Evolutionary conservation across 2,888 invertebrate genomes (phyloP).

Genomic region (Glaucopsyche alexis): DNA sequence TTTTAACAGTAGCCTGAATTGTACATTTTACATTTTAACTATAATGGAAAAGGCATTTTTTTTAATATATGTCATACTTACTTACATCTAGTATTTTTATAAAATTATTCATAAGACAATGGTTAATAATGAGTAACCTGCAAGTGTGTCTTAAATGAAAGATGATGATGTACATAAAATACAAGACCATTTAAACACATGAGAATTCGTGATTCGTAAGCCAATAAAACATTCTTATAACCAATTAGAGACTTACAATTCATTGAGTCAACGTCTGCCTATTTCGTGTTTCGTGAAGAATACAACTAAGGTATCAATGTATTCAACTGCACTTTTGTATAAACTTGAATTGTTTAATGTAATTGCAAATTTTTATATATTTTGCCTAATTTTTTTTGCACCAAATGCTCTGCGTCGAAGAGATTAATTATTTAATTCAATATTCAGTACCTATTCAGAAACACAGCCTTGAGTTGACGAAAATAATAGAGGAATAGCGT

Average conservation of each 20-base stretch:
- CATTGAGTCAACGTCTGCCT: constrained; percentile 5
- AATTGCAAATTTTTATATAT: not conserved
- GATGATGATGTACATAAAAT: not conserved
- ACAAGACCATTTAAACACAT: not conserved
- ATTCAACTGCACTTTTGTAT: not conserved
- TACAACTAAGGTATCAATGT: not conserved
- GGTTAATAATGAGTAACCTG: not conserved
- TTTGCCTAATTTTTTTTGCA: not conserved
- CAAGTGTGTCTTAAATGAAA: not conserved
- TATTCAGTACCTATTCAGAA: not conserved
- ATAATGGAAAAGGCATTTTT: no score
- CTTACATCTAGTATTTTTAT: no score
- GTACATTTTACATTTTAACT: no score
- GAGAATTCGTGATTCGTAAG: constrained; percentile 1
- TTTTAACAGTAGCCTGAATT: not conserved
- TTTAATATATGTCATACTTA: no score
- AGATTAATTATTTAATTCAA: not conserved
- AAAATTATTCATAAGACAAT: not conserved
- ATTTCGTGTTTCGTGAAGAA: not conserved
- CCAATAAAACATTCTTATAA: constrained; percentile 10
- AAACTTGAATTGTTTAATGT: not conserved
- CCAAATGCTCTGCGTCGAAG: not conserved
- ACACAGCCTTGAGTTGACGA: not conserved
- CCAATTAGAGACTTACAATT: constrained; percentile 8
- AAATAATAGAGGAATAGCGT: not conserved